Evolutionary conservation across 1,140 invertebrate genomes (phyloP), one percentile per base, ranked within the genome.

Genomic region (Palaemon carinicauda): DNA sequence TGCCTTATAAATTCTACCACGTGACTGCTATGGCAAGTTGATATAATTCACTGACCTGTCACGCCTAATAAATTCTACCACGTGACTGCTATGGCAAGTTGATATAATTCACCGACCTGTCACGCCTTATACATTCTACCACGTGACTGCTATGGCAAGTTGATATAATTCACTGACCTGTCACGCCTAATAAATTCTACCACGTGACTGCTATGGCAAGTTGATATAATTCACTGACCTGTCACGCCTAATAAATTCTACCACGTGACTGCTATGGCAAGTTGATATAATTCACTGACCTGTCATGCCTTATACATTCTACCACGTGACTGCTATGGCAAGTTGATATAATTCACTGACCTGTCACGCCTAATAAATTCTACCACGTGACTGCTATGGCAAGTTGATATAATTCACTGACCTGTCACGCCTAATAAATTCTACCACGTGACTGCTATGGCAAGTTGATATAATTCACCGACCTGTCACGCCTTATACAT

Each of bases 41-140:
- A 99, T 99, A 93, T 98, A 99, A 93, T 99, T 99, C 69, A 98
- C 97, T 93, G 92, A 98, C 97, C 98, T 96, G 93, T 99, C 98
- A 93, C 99, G 98, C 91, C 98, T 94, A 91, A 99, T 99, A 91
- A 99, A 99, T 93, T 99, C 98, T 14, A 99, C 97, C 91, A 98
- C 97, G 93, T 99, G 98, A 85, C 98, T 98, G 80, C 96, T 96
- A 94, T 99, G 98, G 93, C 98, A 99, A 89, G 97, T 98, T 98
- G 91, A 99, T 99, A 93, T 98, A 99, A 93, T 99, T 99, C 69
- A 98, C 97, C 93, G 92, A 98, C 97, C 98, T 96, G 93, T 99
- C 98, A 93, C 99, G 98, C 91, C 98, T 94, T 91, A 99, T 99
- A 91, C 99, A 99, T 93, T 99, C 98, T 14, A 99, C 97, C 91